A percentile compares a stretch with the other conserved stretches of the same genome.
These are phyloP conservation scores for Drosophila aldrichi DNA, from an alignment of 2,888 invertebrate species.

Conservation along the genomic window DNA sequence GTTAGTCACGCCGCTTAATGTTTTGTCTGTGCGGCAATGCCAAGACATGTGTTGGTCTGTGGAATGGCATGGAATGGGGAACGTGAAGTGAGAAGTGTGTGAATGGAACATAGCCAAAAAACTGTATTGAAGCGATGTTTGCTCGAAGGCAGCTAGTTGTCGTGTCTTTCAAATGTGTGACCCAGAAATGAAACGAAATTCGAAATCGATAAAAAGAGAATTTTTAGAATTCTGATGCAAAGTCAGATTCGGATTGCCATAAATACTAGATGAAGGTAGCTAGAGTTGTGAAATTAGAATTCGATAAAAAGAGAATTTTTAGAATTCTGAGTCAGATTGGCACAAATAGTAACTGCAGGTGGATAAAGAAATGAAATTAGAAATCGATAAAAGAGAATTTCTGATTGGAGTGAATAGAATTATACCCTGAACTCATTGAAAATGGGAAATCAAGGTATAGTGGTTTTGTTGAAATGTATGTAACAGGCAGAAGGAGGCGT, in stretches of 20 bases:
- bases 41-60: conserved; percentile 9
- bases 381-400: too few species aligned
- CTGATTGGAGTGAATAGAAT: too few species aligned
- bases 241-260: neutral
- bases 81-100: too few species aligned
- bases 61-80: neutral
- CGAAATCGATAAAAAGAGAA: neutral
- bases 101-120: conserved; percentile 5
- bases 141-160: neutral
- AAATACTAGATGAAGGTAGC: neutral
- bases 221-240: neutral
- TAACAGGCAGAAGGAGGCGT: too few species aligned
- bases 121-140: conserved; percentile 1
- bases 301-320: too few species aligned
- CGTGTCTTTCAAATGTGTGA: neutral
- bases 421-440: too few species aligned
- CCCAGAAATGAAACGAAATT: neutral
- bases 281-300: neutral
- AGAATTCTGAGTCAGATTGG: too few species aligned
- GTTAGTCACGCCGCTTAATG: conserved; percentile 48
- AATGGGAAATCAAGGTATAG: too few species aligned
- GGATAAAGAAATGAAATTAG: too few species aligned
- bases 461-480: too few species aligned
- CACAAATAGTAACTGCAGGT: too few species aligned
- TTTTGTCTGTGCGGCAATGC: conserved; percentile 24